Conservation (phyloP, 2,888 invertebrate genomes). For the Nephrotoma flavescens region DNA sequence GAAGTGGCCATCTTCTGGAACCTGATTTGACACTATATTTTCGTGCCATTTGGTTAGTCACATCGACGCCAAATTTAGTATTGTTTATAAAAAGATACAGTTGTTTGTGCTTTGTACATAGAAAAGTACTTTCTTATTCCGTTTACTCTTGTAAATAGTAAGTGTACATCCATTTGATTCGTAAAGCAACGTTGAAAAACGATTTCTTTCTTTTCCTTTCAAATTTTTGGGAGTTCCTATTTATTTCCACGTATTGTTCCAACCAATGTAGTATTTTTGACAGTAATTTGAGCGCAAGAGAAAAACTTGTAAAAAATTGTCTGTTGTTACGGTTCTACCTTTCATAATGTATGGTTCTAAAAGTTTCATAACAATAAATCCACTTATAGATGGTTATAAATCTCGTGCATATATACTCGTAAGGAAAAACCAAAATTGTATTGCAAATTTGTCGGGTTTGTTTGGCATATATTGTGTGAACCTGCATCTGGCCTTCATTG, state of each 20-base stretch:
- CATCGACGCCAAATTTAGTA: conserved; percentile 14
- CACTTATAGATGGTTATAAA: conserved; percentile 1
- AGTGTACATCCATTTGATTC: conserved; percentile 10
- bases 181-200: conserved; percentile 13
- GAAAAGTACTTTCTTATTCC: conserved; percentile 16
- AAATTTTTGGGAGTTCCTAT: conserved; percentile 13
- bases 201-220: conserved; percentile 13
- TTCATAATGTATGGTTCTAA: conserved; percentile 13
- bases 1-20: conserved; percentile 16
- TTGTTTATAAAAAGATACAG: conserved; percentile 5
- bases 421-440: conserved; percentile 13
- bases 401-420: neutral
- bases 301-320: conserved; percentile 15
- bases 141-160: too few species aligned
- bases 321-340: conserved; percentile 14
- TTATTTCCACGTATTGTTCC: too few species aligned
- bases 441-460: conserved; percentile 12
- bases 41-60: too few species aligned
- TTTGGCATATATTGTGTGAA: conserved; percentile 19
- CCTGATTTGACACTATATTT: conserved; percentile 13
- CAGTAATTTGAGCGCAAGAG: conserved; percentile 13
- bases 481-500: conserved; percentile 14
- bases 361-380: conserved; percentile 13
- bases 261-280: conserved; percentile 13
- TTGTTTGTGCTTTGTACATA: conserved; percentile 16